phyloP scores from a whole-genome alignment of 1,140 invertebrate genomes.

The Drosophila neocordata region DNA sequence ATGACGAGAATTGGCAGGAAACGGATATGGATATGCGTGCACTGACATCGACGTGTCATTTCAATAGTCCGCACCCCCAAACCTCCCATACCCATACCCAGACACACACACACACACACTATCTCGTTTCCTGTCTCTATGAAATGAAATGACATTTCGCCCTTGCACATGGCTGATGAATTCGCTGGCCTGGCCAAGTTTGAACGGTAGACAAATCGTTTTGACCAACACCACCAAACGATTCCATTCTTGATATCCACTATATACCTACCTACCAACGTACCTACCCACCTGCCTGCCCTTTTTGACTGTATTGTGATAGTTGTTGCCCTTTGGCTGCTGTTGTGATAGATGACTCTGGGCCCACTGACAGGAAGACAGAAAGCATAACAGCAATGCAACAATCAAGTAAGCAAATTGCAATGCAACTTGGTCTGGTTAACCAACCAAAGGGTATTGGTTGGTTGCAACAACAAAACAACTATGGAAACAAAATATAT shows the following conservation, averaged over 20 bases:
- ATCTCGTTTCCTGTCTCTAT: not conserved
- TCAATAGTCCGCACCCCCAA: not conserved
- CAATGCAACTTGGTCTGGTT: constrained; percentile 17
- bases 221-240: constrained; percentile 8
- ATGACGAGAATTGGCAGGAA: constrained; percentile 64
- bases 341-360: constrained; percentile 43
- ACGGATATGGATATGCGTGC: constrained; percentile 69
- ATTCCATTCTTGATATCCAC: not conserved
- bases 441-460: not conserved
- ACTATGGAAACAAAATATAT: not conserved
- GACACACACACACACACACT: not conserved
- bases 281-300: not conserved
- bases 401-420: constrained; percentile 21
- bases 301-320: constrained; percentile 43
- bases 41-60: constrained; percentile 56
- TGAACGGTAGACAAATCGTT: constrained; percentile 62
- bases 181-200: constrained; percentile 33
- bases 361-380: constrained; percentile 29
- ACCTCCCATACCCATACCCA: not conserved
- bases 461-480: not conserved
- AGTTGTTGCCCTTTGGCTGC: constrained; percentile 26
- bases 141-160: constrained; percentile 26
- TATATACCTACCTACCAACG: not conserved
- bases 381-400: not conserved
- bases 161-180: constrained; percentile 35